Conservation (phyloP, 2,113 vertebrate species). For the Laticauda colubrina region DNA sequence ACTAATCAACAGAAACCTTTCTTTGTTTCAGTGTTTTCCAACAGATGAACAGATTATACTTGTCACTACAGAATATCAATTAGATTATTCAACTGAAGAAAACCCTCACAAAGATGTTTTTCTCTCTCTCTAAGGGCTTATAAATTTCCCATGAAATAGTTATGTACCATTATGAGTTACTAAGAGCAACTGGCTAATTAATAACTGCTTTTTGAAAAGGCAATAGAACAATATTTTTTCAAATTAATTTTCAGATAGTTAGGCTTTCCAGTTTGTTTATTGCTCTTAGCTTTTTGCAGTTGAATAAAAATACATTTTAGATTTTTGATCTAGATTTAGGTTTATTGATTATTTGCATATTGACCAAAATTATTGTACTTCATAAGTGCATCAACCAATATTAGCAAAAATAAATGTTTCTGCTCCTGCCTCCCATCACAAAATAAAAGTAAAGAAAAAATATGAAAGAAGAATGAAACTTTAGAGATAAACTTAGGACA, state of each 20-base stretch:
- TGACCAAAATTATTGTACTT: not conserved
- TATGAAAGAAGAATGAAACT: not conserved
- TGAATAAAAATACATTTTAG: not conserved
- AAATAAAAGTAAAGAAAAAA: not conserved
- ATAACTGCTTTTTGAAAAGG: not conserved
- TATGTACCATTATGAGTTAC: not conserved
- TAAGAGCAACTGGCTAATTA: not conserved
- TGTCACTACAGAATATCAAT: slow-evolving; percentile 34
- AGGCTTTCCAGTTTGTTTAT: not conserved
- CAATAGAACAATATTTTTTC: not conserved
- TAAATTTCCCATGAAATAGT: not conserved
- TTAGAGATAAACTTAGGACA: not conserved
- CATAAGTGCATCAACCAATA: not conserved
- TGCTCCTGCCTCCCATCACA: not conserved
- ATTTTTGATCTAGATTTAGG: not conserved
- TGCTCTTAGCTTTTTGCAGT: not conserved
- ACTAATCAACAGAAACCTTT: slow-evolving; percentile 45
- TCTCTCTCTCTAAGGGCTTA: not conserved
- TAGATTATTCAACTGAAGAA: slow-evolving; percentile 33
- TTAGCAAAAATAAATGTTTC: not conserved
- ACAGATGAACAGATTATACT: slow-evolving; percentile 31
- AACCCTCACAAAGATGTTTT: not conserved
- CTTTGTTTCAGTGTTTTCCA: slow-evolving; percentile 46
- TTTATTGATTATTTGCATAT: not conserved
- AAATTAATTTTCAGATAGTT: not conserved